These are phyloP conservation scores for Cephalopterus ornatus DNA, from an alignment of 2,113 vertebrate genomes.

Conservation along the genomic window DNA sequence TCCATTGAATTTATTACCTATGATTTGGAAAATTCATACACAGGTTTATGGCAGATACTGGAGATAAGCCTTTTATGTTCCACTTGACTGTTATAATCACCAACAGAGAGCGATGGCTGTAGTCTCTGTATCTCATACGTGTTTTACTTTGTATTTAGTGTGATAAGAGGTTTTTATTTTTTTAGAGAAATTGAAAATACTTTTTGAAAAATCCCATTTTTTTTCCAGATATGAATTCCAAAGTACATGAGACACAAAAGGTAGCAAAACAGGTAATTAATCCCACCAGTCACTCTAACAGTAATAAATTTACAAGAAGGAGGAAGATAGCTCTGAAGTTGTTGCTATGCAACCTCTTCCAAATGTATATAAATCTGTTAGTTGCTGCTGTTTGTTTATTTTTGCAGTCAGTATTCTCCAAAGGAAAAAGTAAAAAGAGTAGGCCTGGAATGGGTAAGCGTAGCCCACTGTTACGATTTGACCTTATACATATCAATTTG, in stretches of 20 bases:
- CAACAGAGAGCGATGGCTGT: neutral
- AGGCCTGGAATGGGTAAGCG: neutral
- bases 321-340: neutral
- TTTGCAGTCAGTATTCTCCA: neutral
- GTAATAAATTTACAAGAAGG: slow-evolving; percentile 12
- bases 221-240: neutral
- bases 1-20: neutral
- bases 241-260: neutral
- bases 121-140: fast-evolving
- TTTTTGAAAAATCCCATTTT: neutral
- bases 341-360: slow-evolving; percentile 47
- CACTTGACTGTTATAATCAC: neutral
- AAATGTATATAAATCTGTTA: neutral
- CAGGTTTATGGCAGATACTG: neutral
- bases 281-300: neutral
- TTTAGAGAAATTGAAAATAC: neutral
- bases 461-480: neutral
- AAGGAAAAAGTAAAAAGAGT: neutral
- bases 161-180: neutral
- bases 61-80: neutral
- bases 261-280: slow-evolving; percentile 20
- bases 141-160: neutral
- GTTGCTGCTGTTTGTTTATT: neutral
- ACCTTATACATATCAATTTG: neutral
- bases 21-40: neutral